These are phyloP conservation scores for Lacerta bilineata DNA, from an alignment of 2,797 vertebrate genomes.

Conservation along the genomic window DNA sequence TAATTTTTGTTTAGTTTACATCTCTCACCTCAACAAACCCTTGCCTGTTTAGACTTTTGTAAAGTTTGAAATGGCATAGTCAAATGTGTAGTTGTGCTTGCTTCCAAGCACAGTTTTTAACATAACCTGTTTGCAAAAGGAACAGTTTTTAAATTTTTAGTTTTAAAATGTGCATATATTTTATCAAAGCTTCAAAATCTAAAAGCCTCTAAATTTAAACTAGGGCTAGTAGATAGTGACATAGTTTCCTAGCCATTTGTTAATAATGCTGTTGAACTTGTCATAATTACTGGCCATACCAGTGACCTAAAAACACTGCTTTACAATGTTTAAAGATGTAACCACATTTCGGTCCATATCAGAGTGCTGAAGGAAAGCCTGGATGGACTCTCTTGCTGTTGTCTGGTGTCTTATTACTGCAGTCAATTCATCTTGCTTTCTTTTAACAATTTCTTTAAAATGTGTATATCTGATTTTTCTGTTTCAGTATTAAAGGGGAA, in stretches of 20 bases:
- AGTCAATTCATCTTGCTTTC: constrained; percentile 81
- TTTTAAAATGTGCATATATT: constrained; percentile 77
- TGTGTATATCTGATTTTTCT: constrained; percentile 82
- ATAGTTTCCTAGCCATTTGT: not conserved
- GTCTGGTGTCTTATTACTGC: constrained; percentile 81
- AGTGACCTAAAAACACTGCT: constrained; percentile 43
- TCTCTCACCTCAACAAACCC: constrained; percentile 60
- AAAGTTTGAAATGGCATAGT: constrained; percentile 63
- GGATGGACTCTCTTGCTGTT: constrained; percentile 83
- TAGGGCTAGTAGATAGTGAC: constrained; percentile 47
- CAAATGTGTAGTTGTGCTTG: constrained; percentile 68
- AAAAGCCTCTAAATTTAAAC: constrained; percentile 30
- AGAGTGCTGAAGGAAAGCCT: constrained; percentile 84
- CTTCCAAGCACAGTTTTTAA: constrained; percentile 80
- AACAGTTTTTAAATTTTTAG: constrained; percentile 60
- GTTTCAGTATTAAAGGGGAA: constrained; percentile 85
- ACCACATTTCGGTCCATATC: constrained; percentile 65
- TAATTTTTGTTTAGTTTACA: constrained; percentile 70
- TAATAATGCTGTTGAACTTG: constrained; percentile 30
- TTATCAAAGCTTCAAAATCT: constrained; percentile 54
- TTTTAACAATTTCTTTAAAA: constrained; percentile 80
- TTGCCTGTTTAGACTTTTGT: constrained; percentile 69
- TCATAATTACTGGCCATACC: constrained; percentile 27
- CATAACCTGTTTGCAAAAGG: constrained; percentile 69
- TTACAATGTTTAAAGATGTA: constrained; percentile 45